Base-by-base conservation (phyloP, 2,113 vertebrate species). In the Gulo gulo region DNA sequence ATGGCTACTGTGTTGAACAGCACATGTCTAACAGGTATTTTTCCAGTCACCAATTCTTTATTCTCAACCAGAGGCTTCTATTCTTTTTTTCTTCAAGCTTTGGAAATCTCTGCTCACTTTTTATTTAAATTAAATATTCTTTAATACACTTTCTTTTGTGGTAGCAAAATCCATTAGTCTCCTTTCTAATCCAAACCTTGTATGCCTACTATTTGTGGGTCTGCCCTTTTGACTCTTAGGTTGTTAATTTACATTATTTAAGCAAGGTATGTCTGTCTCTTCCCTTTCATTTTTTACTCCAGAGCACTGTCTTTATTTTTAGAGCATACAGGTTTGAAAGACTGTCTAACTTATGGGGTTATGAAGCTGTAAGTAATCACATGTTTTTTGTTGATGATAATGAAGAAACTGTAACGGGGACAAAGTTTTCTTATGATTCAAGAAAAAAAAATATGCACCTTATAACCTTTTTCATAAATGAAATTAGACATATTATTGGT, bases 401-500 rank as follows among this genome's bases (percentile, higher is more conserved):
- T 80, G 29, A 94, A 55, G 71, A 42, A 1, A 16, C 6, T 74
- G 8, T 24, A 84, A 29, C 67, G 7, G 39, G 23, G 45, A 63
- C 11, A 95, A 93, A 90, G 1, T 2, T 92, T 94, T 97, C 69
- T 95, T 31, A 52, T 81, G 6, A 90, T 88, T n/a, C 20, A 90
- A 78, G 13, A 73, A 73, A 55, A 79, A 79, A 81, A 29, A 31
- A 63, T 34, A 76, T 50, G 10, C 1, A 34, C 18, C 84, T 59
- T 74, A 88, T 91, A 94, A 47, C 11, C 52, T 93, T 57, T 92
- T 87, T 16, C 83, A 69, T 87, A 98, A 94, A 87, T 84, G 15
- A 84, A 39, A 59, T 50, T 73, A 39, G 18, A 82, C 18, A 88
- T 50, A 16, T 15, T 87, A 36, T 95, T 97, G 42, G 80, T 97